phyloP scores from a whole-genome alignment of 1,140 invertebrate genomes.

The Cylas formicarius region DNA sequence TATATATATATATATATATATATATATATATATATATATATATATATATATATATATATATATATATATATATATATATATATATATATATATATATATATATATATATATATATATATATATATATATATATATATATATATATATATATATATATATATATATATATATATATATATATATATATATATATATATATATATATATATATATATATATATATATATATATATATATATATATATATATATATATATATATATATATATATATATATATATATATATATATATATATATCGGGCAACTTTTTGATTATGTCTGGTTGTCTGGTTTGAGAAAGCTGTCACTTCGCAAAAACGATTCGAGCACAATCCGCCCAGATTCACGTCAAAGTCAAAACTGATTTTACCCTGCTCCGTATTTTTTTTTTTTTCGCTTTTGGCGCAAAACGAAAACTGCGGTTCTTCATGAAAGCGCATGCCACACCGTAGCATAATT shows the following conservation, averaged over 20 bases:
- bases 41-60: constrained; percentile 1
- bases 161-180: constrained; percentile 13
- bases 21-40: constrained; percentile 1
- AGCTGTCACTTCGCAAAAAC: too few relatives aligned
- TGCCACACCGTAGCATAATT: too few relatives aligned
- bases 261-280: too few relatives aligned
- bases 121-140: constrained; percentile 14
- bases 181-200: constrained; percentile 14
- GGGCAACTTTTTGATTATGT: too few relatives aligned
- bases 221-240: constrained; percentile 12
- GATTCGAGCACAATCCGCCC: too few relatives aligned
- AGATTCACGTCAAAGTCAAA: too few relatives aligned
- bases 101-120: constrained; percentile 14
- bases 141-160: constrained; percentile 14
- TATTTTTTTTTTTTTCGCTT: too few relatives aligned
- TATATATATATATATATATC: too few relatives aligned
- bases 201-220: constrained; percentile 12
- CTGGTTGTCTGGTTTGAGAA: too few relatives aligned
- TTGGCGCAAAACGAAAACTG: too few relatives aligned
- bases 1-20: neutral
- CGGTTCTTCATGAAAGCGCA: too few relatives aligned
- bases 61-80: constrained; percentile 7
- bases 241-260: constrained; percentile 12
- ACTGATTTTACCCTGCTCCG: too few relatives aligned
- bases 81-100: constrained; percentile 13